Percentiles rank a stretch among this genome's conserved stretches.
Evolutionary conservation across 2,888 invertebrate species (phyloP).

Genomic region (Conus canariensis): DNA sequence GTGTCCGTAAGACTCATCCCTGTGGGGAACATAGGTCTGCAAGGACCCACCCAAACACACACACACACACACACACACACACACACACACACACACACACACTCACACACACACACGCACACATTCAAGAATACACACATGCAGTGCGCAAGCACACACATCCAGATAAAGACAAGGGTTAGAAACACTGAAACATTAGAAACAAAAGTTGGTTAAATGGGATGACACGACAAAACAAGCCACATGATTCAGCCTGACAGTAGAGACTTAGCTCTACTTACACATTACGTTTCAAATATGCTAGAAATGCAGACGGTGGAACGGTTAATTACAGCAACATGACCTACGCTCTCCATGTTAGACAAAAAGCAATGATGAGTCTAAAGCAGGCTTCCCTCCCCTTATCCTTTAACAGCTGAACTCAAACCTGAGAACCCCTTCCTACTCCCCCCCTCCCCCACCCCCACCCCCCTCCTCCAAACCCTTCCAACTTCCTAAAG

Average conservation of each 20-base stretch:
- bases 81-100: neutral
- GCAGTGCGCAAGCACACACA: slow-evolving; percentile 3
- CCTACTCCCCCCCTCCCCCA: no score
- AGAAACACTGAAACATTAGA: neutral
- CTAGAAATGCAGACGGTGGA: neutral
- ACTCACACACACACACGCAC: neutral
- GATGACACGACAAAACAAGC: neutral
- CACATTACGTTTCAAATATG: slow-evolving; percentile 2
- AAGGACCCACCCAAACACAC: slow-evolving; percentile 29
- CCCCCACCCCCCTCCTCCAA: no score
- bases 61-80: slow-evolving; percentile 12
- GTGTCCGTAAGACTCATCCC: slow-evolving; percentile 45
- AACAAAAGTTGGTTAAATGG: neutral
- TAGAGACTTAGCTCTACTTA: neutral
- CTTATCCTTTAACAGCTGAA: no score
- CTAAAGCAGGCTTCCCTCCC: no score
- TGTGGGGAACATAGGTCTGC: slow-evolving; percentile 44
- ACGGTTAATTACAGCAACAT: no score
- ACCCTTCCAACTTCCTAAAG: no score
- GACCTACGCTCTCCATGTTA: no score
- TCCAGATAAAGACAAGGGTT: slow-evolving; percentile 6
- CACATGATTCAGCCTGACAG: neutral
- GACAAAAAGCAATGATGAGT: no score
- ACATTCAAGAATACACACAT: neutral
- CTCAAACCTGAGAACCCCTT: no score